These are phyloP conservation scores for Lates calcarifer DNA, from an alignment of 2,113 vertebrate genomes.

Conservation along the genomic window DNA sequence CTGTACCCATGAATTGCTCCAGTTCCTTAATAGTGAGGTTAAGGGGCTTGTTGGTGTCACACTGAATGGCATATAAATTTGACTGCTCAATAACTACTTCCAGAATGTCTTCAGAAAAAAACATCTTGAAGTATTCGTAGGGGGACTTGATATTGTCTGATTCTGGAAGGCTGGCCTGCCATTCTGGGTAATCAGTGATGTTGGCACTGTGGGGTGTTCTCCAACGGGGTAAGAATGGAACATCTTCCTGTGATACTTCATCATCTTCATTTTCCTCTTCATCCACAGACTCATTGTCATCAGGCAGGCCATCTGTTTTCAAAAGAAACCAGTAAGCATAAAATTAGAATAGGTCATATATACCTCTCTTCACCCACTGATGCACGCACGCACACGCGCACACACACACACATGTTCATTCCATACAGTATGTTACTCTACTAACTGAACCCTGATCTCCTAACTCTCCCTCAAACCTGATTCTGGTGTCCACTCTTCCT, in stretches of 20 bases:
- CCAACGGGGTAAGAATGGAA: background rate
- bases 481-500: background rate
- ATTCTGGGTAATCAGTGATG: constrained; percentile 2
- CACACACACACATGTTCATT: too few species aligned
- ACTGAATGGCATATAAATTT: constrained; percentile 18
- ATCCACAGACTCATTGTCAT: too few species aligned
- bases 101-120: constrained; percentile 4
- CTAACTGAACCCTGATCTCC: background rate
- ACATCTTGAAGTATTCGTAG: background rate
- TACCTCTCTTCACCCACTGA: too few species aligned
- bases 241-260: background rate
- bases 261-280: too few species aligned
- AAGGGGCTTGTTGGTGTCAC: background rate
- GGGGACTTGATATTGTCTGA: background rate
- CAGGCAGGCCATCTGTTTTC: too few species aligned
- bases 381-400: too few species aligned
- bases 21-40: constrained; percentile 3
- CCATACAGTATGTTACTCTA: too few species aligned
- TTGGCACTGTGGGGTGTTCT: background rate
- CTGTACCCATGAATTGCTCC: background rate
- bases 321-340: too few species aligned
- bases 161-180: background rate
- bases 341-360: too few species aligned
- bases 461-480: background rate
- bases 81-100: background rate